Base-by-base conservation (phyloP, 2,888 invertebrate genomes). In the Dicranocentrus wangi region DNA sequence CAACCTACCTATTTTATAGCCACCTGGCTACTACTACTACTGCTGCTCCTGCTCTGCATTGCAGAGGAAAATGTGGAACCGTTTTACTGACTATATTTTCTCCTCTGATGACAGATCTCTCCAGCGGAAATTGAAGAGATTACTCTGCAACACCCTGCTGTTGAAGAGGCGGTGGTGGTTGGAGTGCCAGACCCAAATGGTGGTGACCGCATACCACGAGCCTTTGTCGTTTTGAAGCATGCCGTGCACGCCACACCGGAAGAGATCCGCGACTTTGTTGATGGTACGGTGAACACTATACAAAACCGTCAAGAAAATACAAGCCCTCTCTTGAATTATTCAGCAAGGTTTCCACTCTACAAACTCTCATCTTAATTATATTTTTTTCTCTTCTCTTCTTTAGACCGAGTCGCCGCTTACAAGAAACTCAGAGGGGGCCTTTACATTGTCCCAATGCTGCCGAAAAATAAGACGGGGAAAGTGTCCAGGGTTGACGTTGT, bases 81-180 rank as follows among this genome's bases (percentile, higher is more conserved):
- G 39, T 51, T 51, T 51, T 13, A 55, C 55, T 19, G 7, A 23
- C 8, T 55, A 19, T 55, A 23, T 21, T 21, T 55, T n/a, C n/a
- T 51, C 5, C 43, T 55, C 7, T 70, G 23, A 58, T 72, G 70
- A 76, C 81, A 84, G 84, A 84, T 86, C 61, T 85, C 85, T 21
- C 86, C 86, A 13, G 84, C 86, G 17, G 86, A 86, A 75, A 69
- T 86, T 55, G 86, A 86, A 77, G 86, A 86, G 82, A 70, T 85
- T 65, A 73, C 77, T 7, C 61, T 86, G 42, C 43, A 65, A 21
- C 84, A 85, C 71, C 86, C 85, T 0, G 84, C 47, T 83, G 85
- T 68, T 85, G 84, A 84, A 80, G 82, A 51, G 55, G 84, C 25
- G 42, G 78, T 66, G 71, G 27, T 85, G 84, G 43, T 71, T 70